Percentiles rank a stretch among this genome's conserved stretches.
These are phyloP conservation scores for Drosophila saltans DNA, from an alignment of 1,140 invertebrate species.

Conservation along the genomic window DNA sequence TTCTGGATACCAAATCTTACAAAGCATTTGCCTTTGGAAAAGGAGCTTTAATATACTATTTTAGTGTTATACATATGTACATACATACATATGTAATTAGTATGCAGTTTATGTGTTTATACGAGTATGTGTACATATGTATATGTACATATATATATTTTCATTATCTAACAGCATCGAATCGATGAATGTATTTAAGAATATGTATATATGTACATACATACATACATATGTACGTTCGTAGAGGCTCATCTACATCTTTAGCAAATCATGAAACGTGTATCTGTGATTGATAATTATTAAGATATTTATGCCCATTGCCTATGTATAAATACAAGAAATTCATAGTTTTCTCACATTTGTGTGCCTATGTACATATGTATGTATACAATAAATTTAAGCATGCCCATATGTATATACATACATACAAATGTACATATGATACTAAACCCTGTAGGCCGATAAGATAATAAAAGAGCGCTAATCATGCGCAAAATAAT, in stretches of 20 bases:
- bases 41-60: too few species aligned
- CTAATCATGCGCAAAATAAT: conserved; percentile 39
- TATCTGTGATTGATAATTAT: not conserved
- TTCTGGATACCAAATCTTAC: too few species aligned
- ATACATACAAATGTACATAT: conserved; percentile 1
- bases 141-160: not conserved
- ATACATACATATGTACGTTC: conserved; percentile 7
- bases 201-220: too few species aligned
- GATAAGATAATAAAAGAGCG: conserved; percentile 48
- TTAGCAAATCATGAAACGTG: not conserved
- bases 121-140: too few species aligned
- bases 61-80: too few species aligned
- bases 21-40: too few species aligned
- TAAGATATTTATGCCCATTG: too few species aligned
- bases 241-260: not conserved
- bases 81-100: too few species aligned
- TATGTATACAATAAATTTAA: not conserved
- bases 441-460: not conserved
- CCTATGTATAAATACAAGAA: not conserved
- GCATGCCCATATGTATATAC: not conserved
- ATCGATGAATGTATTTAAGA: conserved; percentile 1
- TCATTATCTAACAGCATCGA: conserved; percentile 3
- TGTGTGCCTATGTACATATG: conserved; percentile 2
- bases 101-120: too few species aligned
- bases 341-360: too few species aligned